Conservation (phyloP, 2,888 invertebrate species). For the Apamea epomidion region DNA sequence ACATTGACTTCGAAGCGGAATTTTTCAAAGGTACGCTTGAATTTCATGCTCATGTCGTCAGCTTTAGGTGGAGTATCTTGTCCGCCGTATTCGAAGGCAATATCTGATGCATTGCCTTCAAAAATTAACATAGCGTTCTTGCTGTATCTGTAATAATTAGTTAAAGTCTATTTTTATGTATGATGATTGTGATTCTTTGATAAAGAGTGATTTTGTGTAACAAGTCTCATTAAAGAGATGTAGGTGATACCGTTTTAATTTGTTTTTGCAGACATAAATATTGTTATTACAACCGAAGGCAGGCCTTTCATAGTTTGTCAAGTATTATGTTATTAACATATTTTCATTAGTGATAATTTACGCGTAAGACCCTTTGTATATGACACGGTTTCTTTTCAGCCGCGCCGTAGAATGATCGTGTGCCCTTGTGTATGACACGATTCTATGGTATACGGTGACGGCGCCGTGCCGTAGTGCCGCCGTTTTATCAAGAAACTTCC, state of each 20-base stretch:
- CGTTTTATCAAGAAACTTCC: background rate
- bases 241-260: background rate
- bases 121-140: constrained; percentile 60
- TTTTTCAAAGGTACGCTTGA: constrained; percentile 50
- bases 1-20: constrained; percentile 52
- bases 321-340: background rate
- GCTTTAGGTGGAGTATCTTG: background rate
- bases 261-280: background rate
- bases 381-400: too few species aligned
- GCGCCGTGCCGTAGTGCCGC: too few species aligned
- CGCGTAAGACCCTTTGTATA: background rate
- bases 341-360: background rate
- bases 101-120: constrained; percentile 52
- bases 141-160: constrained; percentile 40
- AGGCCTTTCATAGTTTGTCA: background rate
- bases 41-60: constrained; percentile 38
- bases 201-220: background rate
- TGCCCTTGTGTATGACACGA: too few species aligned
- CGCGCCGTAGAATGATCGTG: too few species aligned
- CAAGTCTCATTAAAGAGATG: background rate
- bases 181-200: background rate
- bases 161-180: too few species aligned
- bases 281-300: background rate
- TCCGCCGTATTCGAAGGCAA: constrained; percentile 1
- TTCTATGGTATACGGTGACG: too few species aligned